A percentile compares a stretch with the other conserved stretches of the same genome.
Conservation (phyloP, 2,113 vertebrate genomes). For the Neodon shergylaensis region DNA sequence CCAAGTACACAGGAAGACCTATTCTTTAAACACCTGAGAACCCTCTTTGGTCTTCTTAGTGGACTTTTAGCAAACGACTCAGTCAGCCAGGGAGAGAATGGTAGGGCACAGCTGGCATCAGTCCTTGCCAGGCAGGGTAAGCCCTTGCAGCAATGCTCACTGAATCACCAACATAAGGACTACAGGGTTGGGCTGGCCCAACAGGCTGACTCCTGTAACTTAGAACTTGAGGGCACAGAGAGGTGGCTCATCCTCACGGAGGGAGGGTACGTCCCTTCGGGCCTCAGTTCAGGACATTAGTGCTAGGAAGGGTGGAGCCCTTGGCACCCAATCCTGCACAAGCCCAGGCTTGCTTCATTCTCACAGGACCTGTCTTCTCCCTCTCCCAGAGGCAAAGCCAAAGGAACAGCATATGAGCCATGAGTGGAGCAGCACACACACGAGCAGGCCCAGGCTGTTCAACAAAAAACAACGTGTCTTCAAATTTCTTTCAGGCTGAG, state of each 20-base stretch:
- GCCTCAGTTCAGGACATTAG: not conserved
- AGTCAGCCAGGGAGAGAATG: not conserved
- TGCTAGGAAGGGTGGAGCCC: conserved; percentile 51
- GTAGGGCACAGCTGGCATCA: not conserved
- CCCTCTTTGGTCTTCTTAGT: not conserved
- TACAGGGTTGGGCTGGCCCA: conserved; percentile 20
- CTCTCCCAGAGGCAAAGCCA: not conserved
- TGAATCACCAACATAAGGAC: not conserved
- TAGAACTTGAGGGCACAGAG: conserved; percentile 40
- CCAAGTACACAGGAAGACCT: not conserved
- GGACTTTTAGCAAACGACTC: not conserved
- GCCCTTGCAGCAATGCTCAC: not conserved
- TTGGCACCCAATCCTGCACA: not conserved
- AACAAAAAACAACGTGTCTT: not conserved
- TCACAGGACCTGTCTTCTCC: not conserved
- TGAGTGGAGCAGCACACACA: not conserved
- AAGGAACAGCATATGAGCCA: not conserved
- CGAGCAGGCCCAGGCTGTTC: not conserved
- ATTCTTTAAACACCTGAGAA: not conserved
- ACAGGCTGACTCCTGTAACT: not conserved
- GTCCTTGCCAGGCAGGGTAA: not conserved
- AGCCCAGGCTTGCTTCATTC: conserved; percentile 33
- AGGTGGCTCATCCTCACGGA: not conserved
- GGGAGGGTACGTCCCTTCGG: not conserved
- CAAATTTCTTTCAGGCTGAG: conserved; percentile 8